Evolutionary conservation across 2,113 vertebrate species (phyloP), one percentile per base, ranked within the genome.

Genomic region (Actenoides hombroni): DNA sequence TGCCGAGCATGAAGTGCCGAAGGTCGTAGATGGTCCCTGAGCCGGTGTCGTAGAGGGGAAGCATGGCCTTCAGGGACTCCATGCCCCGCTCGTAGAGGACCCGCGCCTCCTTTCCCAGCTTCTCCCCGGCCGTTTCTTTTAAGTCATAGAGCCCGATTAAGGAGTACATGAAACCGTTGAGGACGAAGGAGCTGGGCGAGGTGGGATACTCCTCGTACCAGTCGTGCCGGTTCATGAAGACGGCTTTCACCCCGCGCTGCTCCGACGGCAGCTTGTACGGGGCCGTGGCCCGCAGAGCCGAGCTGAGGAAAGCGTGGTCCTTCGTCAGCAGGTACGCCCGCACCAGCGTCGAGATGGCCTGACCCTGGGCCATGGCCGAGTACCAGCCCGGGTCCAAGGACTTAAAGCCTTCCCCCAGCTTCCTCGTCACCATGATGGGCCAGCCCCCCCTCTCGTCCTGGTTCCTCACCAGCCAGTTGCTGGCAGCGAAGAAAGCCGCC

Each of bases 171-270:
- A 99, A 99, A 54, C 99, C 99, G 31, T 99, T 99, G 92, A 99
- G 98, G 69, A 99, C 99, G 25, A 99, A 99, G 80, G 99, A 99
- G 98, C 99, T 98, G 59, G 99, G 99, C 0, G 98, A 98, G 59
- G 99, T 99, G 19, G 99, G 99, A 87, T 99, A 99, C 68, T 99
- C 99, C 94, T 99, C 99, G 42, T 99, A 99, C 99, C 99, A 99
- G 76, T 99, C 99, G 19, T 99, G 99, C 49, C 98, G 98, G 95
- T 97, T 98, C 99, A 99, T 99, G 95, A 99, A 99, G 94, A 99
- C 97, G 1, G 99, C 99, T 93, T 98, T 99, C 68, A 99, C 99
- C 4, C 99, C 99, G 25, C 98, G 98, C 97, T 98, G 99, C 95
- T 99, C 99, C 4, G 99, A 99, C 0, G 96, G 98, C 93, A 99